Conservation (phyloP, 2,113 vertebrate species). For the Serilophus lunatus region DNA sequence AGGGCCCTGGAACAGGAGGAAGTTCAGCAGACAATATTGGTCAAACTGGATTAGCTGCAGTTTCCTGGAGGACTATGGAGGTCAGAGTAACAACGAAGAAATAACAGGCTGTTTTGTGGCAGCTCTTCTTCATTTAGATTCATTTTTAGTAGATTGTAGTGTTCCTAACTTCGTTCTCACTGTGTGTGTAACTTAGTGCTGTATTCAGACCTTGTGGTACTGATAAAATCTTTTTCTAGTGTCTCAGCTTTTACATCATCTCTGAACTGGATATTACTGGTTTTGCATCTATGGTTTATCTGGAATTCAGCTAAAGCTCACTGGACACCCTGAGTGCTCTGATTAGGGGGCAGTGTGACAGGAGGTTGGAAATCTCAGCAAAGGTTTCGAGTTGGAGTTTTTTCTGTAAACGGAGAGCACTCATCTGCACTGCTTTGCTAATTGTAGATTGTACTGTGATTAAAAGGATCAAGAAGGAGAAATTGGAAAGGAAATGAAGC, state of each 20-base stretch:
- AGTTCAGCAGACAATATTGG: not conserved
- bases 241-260: not conserved
- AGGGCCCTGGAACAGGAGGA: not conserved
- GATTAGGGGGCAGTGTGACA: not conserved
- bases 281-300: not conserved
- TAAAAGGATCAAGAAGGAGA: not conserved
- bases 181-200: not conserved
- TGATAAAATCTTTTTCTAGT: not conserved
- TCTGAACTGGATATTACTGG: not conserved
- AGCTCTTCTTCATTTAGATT: not conserved
- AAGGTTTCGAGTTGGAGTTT: not conserved
- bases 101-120: not conserved
- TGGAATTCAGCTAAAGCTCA: not conserved
- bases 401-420: not conserved
- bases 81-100: not conserved
- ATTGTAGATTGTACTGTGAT: not conserved
- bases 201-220: not conserved
- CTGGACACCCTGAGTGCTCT: not conserved
- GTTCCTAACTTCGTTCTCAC: not conserved
- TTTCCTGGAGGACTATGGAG: not conserved
- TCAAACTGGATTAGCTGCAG: not conserved
- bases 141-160: not conserved
- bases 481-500: slow-evolving; percentile 20
- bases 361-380: not conserved
- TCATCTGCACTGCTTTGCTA: not conserved